phyloP scores from a whole-genome alignment of 2,113 vertebrate species.

The Scatophagus argus region DNA sequence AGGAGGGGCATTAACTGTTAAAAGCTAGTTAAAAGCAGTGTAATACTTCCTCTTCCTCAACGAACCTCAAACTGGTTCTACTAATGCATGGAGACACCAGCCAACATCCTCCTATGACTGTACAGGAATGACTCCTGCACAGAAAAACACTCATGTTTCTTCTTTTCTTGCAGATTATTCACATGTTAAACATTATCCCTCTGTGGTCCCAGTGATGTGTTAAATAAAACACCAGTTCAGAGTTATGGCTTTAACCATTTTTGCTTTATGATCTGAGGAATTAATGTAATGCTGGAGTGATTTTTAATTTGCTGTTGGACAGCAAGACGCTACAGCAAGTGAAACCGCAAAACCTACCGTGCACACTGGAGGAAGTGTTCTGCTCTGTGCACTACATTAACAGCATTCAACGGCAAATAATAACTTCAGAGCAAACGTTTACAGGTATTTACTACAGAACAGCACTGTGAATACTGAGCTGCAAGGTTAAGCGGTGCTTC shows the following conservation, averaged over 20 bases:
- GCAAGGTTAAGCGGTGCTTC: constrained; percentile 10
- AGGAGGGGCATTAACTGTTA: constrained; percentile 18
- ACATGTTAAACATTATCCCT: neutral
- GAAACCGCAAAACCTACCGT: neutral
- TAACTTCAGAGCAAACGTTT: neutral
- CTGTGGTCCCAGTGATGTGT: no score
- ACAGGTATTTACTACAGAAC: constrained; percentile 15
- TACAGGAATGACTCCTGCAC: neutral
- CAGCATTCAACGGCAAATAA: neutral
- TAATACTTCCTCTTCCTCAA: constrained; percentile 20
- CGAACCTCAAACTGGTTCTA: neutral
- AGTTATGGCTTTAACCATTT: neutral
- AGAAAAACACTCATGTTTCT: neutral
- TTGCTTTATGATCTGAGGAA: neutral
- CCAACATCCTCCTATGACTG: neutral
- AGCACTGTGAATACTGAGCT: neutral
- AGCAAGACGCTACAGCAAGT: neutral
- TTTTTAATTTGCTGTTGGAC: neutral
- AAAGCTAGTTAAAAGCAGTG: constrained; percentile 9
- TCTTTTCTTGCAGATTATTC: neutral
- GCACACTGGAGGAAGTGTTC: neutral
- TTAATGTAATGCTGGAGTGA: neutral
- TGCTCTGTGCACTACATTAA: neutral
- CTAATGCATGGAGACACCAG: constrained; percentile 1
- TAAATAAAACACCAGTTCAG: neutral